Conservation (phyloP, 2,888 invertebrate genomes). For the Cryptocheilus praepositus region DNA sequence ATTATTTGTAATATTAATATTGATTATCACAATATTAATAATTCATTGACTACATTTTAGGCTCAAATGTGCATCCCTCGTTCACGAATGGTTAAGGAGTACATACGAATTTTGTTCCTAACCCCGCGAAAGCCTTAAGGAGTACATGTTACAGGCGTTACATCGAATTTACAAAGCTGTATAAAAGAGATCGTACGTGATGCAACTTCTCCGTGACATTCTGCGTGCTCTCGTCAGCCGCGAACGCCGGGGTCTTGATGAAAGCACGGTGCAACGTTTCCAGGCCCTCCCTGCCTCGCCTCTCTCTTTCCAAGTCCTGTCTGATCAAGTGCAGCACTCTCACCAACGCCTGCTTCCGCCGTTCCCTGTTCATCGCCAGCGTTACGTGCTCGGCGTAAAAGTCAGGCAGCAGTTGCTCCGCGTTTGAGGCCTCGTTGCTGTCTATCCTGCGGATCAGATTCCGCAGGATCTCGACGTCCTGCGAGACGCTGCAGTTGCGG, state of each 20-base stretch:
- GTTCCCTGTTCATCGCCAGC: slow-evolving; percentile 92
- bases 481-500: slow-evolving; percentile 76
- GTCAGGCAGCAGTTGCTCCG: slow-evolving; percentile 92
- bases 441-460: slow-evolving; percentile 81
- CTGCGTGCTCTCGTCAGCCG: slow-evolving; percentile 91
- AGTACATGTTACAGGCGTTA: background rate
- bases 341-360: slow-evolving; percentile 89
- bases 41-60: no score
- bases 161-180: background rate
- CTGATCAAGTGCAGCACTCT: slow-evolving; percentile 90
- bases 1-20: no score
- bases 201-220: slow-evolving; percentile 94
- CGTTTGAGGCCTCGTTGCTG: slow-evolving; percentile 80
- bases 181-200: slow-evolving; percentile 79
- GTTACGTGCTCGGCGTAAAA: slow-evolving; percentile 97
- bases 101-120: no score
- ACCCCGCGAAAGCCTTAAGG: no score
- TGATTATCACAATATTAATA: no score
- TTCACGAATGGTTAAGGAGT: no score
- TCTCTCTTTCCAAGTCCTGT: slow-evolving; percentile 92
- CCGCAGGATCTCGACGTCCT: slow-evolving; percentile 83
- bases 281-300: slow-evolving; percentile 91
- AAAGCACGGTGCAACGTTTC: slow-evolving; percentile 93
- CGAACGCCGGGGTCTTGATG: slow-evolving; percentile 89
- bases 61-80: no score